These are phyloP conservation scores for Eonycteris spelaea DNA, from an alignment of 2,113 vertebrate genomes.

Conservation along the genomic window DNA sequence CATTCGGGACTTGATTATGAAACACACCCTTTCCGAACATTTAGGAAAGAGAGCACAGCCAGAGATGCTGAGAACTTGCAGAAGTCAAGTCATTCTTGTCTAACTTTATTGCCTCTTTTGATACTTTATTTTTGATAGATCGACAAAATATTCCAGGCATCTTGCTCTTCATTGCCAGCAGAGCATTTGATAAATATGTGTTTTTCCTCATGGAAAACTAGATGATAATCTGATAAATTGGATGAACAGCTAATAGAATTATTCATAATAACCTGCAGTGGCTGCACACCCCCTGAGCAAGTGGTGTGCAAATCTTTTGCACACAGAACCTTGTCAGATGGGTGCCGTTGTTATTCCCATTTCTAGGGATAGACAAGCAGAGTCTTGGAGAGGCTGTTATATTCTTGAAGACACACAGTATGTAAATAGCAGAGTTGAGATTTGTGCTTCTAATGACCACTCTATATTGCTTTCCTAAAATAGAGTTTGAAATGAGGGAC, in stretches of 20 bases:
- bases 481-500: not conserved
- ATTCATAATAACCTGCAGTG: not conserved
- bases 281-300: not conserved
- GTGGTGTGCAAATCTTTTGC: not conserved
- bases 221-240: not conserved
- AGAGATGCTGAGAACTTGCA: not conserved
- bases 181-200: slow-evolving; percentile 49
- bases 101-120: slow-evolving; percentile 1
- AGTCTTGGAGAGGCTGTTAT: not conserved
- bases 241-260: not conserved
- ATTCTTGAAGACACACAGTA: not conserved
- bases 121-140: slow-evolving; percentile 44
- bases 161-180: not conserved
- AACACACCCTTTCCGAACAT: not conserved
- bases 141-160: slow-evolving; percentile 44
- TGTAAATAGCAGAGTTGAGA: not conserved
- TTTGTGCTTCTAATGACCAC: not conserved
- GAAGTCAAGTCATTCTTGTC: not conserved
- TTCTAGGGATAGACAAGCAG: not conserved
- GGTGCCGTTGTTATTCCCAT: too few species aligned
- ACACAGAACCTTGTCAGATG: not conserved
- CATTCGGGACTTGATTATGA: not conserved
- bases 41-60: not conserved
- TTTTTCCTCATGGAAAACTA: not conserved
- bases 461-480: not conserved